Base-by-base conservation (phyloP, 1,140 invertebrate genomes). In the Heliothis subflexa region DNA sequence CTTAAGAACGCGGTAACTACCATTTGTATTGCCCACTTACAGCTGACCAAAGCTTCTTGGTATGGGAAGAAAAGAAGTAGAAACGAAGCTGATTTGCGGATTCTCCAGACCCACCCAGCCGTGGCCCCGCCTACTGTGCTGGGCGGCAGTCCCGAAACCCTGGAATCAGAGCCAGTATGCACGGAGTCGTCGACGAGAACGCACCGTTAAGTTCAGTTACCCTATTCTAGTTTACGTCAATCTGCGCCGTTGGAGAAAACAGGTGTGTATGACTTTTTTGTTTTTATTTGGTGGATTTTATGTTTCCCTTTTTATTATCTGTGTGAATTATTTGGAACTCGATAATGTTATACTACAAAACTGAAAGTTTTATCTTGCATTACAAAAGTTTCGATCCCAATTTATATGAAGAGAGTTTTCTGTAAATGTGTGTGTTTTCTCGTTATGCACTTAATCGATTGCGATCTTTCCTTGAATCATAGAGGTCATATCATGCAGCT, bases 11-110 rank as follows among this genome's bases (percentile, higher is more conserved):
- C 28, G 54, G 49, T 64, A 73, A 75, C 55, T 62, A 75, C 55
- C 52, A 77, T 64, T 47, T 78, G 81, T 64, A 83, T 82, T 83
- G 76, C 83, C 86, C 83, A 86, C 85, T 91, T 91, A 89, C 85
- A 62, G 83, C 78, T 91, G 88, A 84, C 88, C 89, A 75, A 33
- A 88, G 81, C 83, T 88, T 83, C 83, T 88, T 87, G 83, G 78
- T 75, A 78, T 81, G 80, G 28, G 77, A 88, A 88, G 87, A 91
- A 91, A 93, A 91, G 89, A 89, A 89, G 84, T 86, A 54, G 66
- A 66, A 86, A 81, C 84, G 84, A 81, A 81, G 85, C 85, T 88
- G 88, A 92, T 92, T 93, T 91, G 91, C 83, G 74, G 84, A 14
- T 61, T 55, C 25, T 9, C 11, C 28, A 40, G 88, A 78, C 87